These are phyloP conservation scores for Zosterops pallidus DNA, from an alignment of 2,113 vertebrate species.

Conservation along the genomic window DNA sequence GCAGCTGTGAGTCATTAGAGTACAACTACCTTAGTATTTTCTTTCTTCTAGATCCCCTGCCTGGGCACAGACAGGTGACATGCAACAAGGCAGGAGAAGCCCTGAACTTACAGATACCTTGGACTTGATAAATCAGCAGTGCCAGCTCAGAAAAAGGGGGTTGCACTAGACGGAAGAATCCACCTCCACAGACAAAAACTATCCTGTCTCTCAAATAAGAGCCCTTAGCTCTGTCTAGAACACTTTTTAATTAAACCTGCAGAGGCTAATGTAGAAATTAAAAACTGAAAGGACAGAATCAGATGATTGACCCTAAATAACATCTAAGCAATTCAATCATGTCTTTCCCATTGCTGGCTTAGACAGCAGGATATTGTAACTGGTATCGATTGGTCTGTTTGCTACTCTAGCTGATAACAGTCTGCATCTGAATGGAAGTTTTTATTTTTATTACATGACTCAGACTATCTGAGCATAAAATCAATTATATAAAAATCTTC, in stretches of 20 bases:
- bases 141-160: not conserved
- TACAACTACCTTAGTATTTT: not conserved
- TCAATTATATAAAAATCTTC: conserved; percentile 5
- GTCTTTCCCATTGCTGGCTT: conserved; percentile 39
- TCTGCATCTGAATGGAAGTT: conserved; percentile 1
- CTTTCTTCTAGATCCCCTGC: not conserved
- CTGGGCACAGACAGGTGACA: not conserved
- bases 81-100: not conserved
- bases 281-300: conserved; percentile 31
- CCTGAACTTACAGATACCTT: not conserved
- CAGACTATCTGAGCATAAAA: not conserved
- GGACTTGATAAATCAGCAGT: not conserved
- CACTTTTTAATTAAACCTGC: conserved; percentile 3
- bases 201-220: not conserved
- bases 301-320: conserved; percentile 61
- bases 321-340: conserved; percentile 43
- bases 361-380: conserved; percentile 33
- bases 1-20: not conserved
- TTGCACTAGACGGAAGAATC: not conserved
- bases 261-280: conserved; percentile 14
- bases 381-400: conserved; percentile 19
- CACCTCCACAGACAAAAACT: not conserved
- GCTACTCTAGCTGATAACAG: not conserved
- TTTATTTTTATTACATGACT: conserved; percentile 26
- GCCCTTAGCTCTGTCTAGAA: not conserved